These are phyloP conservation scores for Rhorus exstirpatorius DNA, from an alignment of 2,888 invertebrate genomes.

Conservation along the genomic window DNA sequence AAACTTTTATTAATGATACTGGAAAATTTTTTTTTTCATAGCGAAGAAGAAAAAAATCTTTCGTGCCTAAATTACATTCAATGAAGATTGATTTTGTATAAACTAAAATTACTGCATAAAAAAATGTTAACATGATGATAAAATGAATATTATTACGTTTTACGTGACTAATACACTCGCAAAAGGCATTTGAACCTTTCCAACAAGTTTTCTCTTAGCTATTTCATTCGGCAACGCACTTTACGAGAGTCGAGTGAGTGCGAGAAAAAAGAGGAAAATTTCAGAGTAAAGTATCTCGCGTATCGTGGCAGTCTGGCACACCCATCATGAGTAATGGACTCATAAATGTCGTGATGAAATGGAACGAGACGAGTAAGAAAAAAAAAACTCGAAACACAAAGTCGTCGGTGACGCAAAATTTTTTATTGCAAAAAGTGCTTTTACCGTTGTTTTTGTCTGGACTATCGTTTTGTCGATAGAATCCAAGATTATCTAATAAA, in stretches of 20 bases:
- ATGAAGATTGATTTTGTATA: not conserved
- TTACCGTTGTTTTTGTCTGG: slow-evolving; percentile 6
- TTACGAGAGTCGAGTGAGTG: slow-evolving; percentile 32
- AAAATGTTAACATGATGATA: not conserved
- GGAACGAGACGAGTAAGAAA: slow-evolving; percentile 24
- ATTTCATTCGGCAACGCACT: slow-evolving; percentile 25
- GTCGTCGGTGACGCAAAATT: not conserved
- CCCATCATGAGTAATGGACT: slow-evolving; percentile 3
- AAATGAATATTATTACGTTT: not conserved
- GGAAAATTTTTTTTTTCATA: not conserved
- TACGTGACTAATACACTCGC: not conserved
- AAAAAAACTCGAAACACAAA: not conserved
- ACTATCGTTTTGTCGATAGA: too few species aligned
- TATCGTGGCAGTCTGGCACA: slow-evolving; percentile 4
- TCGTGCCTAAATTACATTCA: not conserved
- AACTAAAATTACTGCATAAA: not conserved
- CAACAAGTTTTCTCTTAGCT: not conserved
- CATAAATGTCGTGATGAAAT: slow-evolving; percentile 26
- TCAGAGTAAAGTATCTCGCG: slow-evolving; percentile 16
- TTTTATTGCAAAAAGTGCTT: slow-evolving; percentile 19
- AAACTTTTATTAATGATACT: slow-evolving; percentile 5
- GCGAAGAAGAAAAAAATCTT: not conserved
- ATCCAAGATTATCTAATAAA: too few species aligned
- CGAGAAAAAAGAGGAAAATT: slow-evolving; percentile 11
- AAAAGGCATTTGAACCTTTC: not conserved